Evolutionary conservation across 2,113 vertebrate genomes (phyloP).

Genomic region (Calonectris borealis): DNA sequence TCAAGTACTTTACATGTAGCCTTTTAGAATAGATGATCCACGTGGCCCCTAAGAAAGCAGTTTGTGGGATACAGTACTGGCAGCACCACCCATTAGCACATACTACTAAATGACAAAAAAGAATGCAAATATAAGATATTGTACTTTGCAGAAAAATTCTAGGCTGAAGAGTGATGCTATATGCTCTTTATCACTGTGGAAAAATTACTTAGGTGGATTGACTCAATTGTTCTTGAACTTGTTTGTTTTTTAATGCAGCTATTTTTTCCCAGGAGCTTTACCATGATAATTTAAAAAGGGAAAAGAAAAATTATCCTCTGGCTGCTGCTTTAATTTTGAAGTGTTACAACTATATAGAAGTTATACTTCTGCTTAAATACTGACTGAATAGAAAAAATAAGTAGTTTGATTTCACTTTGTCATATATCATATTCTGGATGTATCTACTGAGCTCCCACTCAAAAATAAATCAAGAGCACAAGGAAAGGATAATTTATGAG

Average conservation of each 20-base stretch:
- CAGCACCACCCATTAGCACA: background rate
- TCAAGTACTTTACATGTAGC: background rate
- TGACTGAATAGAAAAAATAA: background rate
- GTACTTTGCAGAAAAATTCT: background rate
- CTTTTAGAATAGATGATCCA: background rate
- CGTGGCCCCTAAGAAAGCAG: background rate
- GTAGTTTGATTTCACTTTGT: background rate
- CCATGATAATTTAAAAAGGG: background rate
- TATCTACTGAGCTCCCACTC: background rate
- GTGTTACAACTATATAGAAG: background rate
- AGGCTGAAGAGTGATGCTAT: background rate
- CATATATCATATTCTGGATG: background rate
- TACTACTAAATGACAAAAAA: background rate
- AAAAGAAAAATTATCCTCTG: background rate
- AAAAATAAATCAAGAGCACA: background rate
- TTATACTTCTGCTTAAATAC: background rate
- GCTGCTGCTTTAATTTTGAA: background rate
- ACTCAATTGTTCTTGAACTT: background rate
- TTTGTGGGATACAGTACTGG: background rate
- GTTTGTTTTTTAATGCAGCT: background rate
- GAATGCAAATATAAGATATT: background rate
- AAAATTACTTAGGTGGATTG: background rate
- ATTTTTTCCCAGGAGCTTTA: background rate
- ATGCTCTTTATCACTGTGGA: background rate
- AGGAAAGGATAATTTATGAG: slow-evolving; percentile 29